Evolutionary conservation across 2,888 invertebrate genomes (phyloP).

Genomic region (Cerastis rubricosa): DNA sequence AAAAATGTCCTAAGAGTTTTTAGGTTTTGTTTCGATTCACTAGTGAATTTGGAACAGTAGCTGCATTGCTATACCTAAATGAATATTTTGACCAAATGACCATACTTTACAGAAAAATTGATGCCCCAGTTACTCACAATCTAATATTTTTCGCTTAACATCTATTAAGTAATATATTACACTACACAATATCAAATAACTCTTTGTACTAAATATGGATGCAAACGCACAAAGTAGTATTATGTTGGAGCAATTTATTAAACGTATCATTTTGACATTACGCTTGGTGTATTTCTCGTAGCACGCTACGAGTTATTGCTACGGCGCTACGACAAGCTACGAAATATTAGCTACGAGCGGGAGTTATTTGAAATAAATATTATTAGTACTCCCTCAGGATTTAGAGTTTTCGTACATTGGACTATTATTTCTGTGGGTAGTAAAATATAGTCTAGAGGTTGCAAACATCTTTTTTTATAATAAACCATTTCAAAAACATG

Average conservation of each 20-base stretch:
- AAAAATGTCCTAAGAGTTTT: neutral
- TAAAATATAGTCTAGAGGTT: slow-evolving; percentile 14
- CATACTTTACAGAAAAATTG: neutral
- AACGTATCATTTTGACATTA: slow-evolving; percentile 57
- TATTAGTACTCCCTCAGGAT: slow-evolving; percentile 39
- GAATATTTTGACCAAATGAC: neutral
- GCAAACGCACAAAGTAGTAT: slow-evolving; percentile 24
- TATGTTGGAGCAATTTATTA: slow-evolving; percentile 41
- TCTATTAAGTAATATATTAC: slow-evolving; percentile 9
- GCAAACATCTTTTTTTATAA: neutral
- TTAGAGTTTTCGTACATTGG: slow-evolving; percentile 33
- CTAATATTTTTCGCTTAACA: neutral
- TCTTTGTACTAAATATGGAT: slow-evolving; percentile 27
- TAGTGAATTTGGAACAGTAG: neutral
- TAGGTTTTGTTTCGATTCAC: neutral
- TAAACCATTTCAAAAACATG: neutral
- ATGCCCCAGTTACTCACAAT: neutral
- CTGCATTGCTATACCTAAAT: neutral
- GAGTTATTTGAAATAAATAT: slow-evolving; percentile 54
- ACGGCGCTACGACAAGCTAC: slow-evolving; percentile 67
- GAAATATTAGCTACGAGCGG: slow-evolving; percentile 46
- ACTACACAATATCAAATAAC: slow-evolving; percentile 26
- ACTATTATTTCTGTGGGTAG: slow-evolving; percentile 39
- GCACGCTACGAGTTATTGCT: slow-evolving; percentile 62
- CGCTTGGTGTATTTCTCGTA: slow-evolving; percentile 54